Percentiles rank a stretch among this genome's conserved stretches.
These are phyloP conservation scores for Macrostomum lignano DNA, from an alignment of 1,140 invertebrate species.

Conservation along the genomic window DNA sequence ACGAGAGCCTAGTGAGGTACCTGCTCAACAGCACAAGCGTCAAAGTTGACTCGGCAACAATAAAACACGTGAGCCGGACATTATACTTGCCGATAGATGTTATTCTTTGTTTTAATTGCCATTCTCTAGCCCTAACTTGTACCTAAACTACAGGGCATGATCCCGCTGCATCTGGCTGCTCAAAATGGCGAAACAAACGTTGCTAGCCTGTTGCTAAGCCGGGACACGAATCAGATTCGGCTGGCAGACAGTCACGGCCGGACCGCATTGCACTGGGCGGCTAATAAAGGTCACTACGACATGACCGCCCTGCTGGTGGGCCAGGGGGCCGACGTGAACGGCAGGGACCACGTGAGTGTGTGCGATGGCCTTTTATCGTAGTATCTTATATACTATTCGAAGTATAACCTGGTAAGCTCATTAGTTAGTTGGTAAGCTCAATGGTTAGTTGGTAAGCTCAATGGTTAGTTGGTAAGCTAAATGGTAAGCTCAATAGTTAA, in stretches of 20 bases:
- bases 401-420: too few species aligned
- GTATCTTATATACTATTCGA: too few species aligned
- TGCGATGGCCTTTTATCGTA: too few species aligned
- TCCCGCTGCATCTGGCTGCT: slow-evolving; percentile 72
- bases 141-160: slow-evolving; percentile 46
- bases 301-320: slow-evolving; percentile 85
- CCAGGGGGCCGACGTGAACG: slow-evolving; percentile 77
- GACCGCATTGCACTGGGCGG: slow-evolving; percentile 74
- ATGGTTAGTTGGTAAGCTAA: too few species aligned
- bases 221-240: slow-evolving; percentile 65
- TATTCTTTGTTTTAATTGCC: too few species aligned
- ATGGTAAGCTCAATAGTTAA: too few species aligned
- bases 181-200: slow-evolving; percentile 79
- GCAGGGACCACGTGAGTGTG: slow-evolving; percentile 27
- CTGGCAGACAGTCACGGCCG: slow-evolving; percentile 69
- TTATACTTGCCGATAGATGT: too few species aligned
- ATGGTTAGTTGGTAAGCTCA: too few species aligned
- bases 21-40: slow-evolving; percentile 81
- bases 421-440: too few species aligned
- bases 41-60: slow-evolving; percentile 66
- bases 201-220: slow-evolving; percentile 62
- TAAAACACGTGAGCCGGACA: slow-evolving; percentile 60
- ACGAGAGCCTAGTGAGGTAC: slow-evolving; percentile 31
- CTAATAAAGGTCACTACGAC: slow-evolving; percentile 72
- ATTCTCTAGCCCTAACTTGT: neutral